A percentile compares a stretch with the other conserved stretches of the same genome.
Evolutionary conservation across 1,140 invertebrate species (phyloP).

Genomic region (Drosophila sproati): DNA sequence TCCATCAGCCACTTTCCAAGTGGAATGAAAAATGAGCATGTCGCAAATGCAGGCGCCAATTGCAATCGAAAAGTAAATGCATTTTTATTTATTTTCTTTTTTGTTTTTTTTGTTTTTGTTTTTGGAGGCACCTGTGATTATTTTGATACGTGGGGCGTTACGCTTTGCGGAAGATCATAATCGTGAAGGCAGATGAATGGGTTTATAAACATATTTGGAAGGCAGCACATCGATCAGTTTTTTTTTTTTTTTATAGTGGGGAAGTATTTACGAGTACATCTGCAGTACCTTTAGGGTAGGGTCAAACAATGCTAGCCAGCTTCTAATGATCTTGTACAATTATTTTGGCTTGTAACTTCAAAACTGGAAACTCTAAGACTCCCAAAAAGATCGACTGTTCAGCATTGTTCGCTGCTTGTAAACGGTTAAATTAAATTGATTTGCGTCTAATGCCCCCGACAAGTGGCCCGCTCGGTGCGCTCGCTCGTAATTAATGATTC

Average conservation of each 20-base stretch:
- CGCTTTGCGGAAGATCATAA: conserved; percentile 23
- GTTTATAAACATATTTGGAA: conserved; percentile 81
- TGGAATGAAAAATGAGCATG: conserved; percentile 61
- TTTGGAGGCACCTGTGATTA: conserved; percentile 36
- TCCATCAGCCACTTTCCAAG: conserved; percentile 16
- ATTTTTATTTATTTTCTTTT: not conserved
- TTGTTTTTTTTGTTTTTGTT: too few relatives aligned
- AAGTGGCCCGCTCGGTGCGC: conserved; percentile 69
- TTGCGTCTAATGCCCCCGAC: conserved; percentile 81
- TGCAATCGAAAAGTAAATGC: conserved; percentile 46
- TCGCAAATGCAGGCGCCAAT: conserved; percentile 77
- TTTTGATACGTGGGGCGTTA: conserved; percentile 29
- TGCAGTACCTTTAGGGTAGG: not conserved
- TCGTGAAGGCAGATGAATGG: conserved; percentile 64
- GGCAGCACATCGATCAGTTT: conserved; percentile 67
- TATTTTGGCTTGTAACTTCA: conserved; percentile 48
- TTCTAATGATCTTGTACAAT: conserved; percentile 80
- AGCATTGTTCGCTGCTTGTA: conserved; percentile 75
- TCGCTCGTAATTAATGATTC: conserved; percentile 77
- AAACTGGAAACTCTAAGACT: not conserved
- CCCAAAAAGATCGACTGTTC: conserved; percentile 40
- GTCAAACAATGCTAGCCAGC: conserved; percentile 4
- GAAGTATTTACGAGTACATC: conserved; percentile 2
- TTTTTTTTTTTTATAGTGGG: not conserved
- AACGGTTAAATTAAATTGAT: conserved; percentile 83